These are phyloP conservation scores for Palythoa heliodiscus DNA, from an alignment of 92 coral and sea anemone species.

Conservation along the genomic window DNA sequence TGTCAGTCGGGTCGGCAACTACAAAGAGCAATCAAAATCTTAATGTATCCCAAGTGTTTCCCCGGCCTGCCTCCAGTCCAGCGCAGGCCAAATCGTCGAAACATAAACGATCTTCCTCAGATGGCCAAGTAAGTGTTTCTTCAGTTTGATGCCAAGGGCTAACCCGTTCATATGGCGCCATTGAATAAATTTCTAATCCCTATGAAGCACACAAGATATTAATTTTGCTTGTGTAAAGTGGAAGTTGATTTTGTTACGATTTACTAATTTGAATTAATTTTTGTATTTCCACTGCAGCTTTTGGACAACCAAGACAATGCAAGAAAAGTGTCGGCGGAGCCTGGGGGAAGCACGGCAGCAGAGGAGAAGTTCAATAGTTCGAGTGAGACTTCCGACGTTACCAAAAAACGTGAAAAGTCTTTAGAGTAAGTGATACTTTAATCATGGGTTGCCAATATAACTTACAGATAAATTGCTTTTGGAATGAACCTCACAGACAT, in stretches of 20 bases:
- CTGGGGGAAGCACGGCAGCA: not conserved
- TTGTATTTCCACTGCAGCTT: not conserved
- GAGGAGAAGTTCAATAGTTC: constrained; percentile 23
- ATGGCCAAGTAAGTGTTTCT: constrained; percentile 63
- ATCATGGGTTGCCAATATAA: too few relatives aligned
- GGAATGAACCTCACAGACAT: too few relatives aligned
- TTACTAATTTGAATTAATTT: not conserved
- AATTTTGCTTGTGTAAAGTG: too few relatives aligned
- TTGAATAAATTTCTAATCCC: not conserved
- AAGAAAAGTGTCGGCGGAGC: not conserved
- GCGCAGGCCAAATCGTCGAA: constrained; percentile 43
- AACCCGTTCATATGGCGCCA: not conserved
- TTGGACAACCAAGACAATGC: constrained; percentile 30
- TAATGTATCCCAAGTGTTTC: constrained; percentile 80
- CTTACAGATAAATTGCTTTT: too few relatives aligned
- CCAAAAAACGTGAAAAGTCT: constrained; percentile 23
- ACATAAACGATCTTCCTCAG: constrained; percentile 83
- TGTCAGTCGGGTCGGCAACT: constrained; percentile 11
- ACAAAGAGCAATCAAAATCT: constrained; percentile 40
- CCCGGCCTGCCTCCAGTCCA: constrained; percentile 92
- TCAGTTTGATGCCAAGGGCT: not conserved
- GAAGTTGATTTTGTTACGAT: not conserved
- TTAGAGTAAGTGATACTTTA: constrained; percentile 27
- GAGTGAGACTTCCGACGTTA: constrained; percentile 23
- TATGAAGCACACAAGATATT: not conserved